Base-by-base conservation (phyloP, 2,888 invertebrate genomes). In the Chymomyza procnemis region DNA sequence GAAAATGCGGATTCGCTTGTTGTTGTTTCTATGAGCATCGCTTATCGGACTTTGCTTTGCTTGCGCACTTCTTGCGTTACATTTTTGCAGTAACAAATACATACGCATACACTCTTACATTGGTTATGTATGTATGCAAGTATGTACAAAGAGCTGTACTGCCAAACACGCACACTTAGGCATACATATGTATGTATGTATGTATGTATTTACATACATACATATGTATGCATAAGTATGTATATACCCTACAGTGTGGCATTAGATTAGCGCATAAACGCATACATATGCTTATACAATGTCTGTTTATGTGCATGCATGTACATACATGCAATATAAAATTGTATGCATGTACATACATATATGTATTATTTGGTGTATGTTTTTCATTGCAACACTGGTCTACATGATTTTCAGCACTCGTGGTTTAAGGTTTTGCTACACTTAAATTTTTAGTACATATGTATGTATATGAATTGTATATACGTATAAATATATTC, bases 61-160 rank as follows among this genome's bases (percentile, higher is more conserved):
- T 41, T 41, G 34, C 34, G 34, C 34, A 41, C 5, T 41, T 41
- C 34, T 41, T 12, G 34, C 12, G 8, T 26, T 26, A 26, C 4
- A 41, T 41, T 41, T n/a, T 41, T 41, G 34, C 34, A 41, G 12
- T 12, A 41, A 41, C 34, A 21, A 30, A 57, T 26, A 68, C 30
- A 18, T 64, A 58, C 26, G 21, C 54, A 34, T 26, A 54, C 12
- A 21, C 18, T 41, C 41, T 19, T 14, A 57, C 54, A 26, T 61
- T n/a, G n/a, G n/a, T n/a, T 46, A 56, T 57, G 50, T 54, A 62
- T 59, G 21, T 34, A 69, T 61, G 47, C 52, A 61, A 46, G 52
- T 54, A 62, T 59, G 48, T 41, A 54, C n/a, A n/a, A n/a, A n/a
- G n/a, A n/a, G n/a, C n/a, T n/a, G n/a, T n/a, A n/a, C n/a, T n/a